Conservation (phyloP, 1,140 invertebrate species). For the Ips typographus region DNA sequence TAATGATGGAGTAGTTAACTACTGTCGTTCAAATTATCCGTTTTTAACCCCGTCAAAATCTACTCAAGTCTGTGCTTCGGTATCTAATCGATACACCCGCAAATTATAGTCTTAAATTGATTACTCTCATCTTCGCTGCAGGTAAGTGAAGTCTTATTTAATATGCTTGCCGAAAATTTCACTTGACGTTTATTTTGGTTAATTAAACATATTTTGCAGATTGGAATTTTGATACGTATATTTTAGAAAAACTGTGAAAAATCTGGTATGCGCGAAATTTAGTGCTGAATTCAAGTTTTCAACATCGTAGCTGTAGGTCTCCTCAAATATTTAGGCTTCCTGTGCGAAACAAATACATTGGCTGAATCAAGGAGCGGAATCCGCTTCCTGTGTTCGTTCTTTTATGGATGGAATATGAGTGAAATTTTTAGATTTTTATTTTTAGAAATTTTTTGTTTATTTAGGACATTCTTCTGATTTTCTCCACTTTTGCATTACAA, state of each 20-base stretch:
- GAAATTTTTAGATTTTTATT: background rate
- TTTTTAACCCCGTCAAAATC: too few species aligned
- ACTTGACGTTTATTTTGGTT: too few species aligned
- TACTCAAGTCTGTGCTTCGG: too few species aligned
- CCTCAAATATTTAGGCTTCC: slow-evolving; percentile 11
- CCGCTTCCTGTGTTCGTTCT: slow-evolving; percentile 4
- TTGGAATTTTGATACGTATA: too few species aligned
- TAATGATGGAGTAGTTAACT: too few species aligned
- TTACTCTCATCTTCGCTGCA: slow-evolving; percentile 1
- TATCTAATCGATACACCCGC: background rate
- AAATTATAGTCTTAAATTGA: slow-evolving; percentile 1
- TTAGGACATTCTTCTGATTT: slow-evolving; percentile 6
- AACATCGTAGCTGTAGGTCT: background rate
- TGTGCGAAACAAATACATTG: slow-evolving; percentile 19
- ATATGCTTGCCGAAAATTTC: background rate
- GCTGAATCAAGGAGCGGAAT: slow-evolving; percentile 2
- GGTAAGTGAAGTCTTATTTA: slow-evolving; percentile 1
- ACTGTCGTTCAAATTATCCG: too few species aligned
- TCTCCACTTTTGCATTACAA: background rate
- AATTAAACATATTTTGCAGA: too few species aligned
- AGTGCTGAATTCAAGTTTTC: slow-evolving; percentile 2
- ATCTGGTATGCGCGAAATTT: background rate
- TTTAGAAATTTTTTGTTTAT: slow-evolving; percentile 7
- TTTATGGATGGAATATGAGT: background rate
- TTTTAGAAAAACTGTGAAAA: too few species aligned